Conservation (phyloP, 2,797 vertebrate genomes). For the Varecia variegata region DNA sequence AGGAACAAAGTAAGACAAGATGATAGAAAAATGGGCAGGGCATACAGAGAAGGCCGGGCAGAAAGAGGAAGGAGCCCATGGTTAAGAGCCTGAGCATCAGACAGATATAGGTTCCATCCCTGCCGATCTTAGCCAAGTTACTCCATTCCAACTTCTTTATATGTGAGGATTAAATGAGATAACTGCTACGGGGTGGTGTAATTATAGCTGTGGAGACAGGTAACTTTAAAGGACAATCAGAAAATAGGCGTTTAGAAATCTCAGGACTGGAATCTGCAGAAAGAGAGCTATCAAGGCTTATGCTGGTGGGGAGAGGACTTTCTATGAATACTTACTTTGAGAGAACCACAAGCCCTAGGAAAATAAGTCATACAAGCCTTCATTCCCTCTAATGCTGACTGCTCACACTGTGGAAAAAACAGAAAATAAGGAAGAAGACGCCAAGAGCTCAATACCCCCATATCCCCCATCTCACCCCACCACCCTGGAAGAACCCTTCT, state of each 20-base stretch:
- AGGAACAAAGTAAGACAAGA: background rate
- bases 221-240: background rate
- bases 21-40: background rate
- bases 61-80: background rate
- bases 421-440: background rate
- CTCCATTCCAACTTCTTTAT: background rate
- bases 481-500: background rate
- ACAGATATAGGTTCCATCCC: background rate
- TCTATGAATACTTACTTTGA: conserved; percentile 84
- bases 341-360: conserved; percentile 92
- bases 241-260: background rate
- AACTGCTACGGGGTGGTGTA: background rate
- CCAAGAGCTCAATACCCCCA: background rate
- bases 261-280: background rate
- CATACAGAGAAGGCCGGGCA: background rate
- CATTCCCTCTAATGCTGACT: conserved; percentile 93
- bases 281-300: background rate
- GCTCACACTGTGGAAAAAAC: conserved; percentile 82
- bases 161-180: background rate
- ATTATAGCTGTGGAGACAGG: background rate
- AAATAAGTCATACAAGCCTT: conserved; percentile 92
- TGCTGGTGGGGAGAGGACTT: background rate
- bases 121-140: background rate
- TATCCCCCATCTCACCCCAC: background rate
- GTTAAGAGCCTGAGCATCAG: background rate